Percentiles rank a stretch among this genome's conserved stretches.
Evolutionary conservation across 2,888 invertebrate species (phyloP).

Genomic region (Pristionchus exspectatus): DNA sequence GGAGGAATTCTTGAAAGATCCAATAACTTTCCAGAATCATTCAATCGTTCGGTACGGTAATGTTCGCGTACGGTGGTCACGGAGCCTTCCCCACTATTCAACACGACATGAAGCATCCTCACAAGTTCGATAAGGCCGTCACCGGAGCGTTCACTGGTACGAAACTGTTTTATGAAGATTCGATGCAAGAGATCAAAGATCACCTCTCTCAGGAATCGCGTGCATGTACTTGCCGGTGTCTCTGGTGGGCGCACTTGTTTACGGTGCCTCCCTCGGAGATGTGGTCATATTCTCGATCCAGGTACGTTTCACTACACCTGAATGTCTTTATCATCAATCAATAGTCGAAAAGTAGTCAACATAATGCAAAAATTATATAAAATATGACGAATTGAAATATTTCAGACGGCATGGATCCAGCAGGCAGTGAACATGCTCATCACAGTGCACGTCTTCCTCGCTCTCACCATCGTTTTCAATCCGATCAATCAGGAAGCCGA

Average conservation of each 20-base stretch:
- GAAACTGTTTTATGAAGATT: background rate
- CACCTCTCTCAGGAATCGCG: background rate
- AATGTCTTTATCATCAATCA: background rate
- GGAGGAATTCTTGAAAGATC: no score
- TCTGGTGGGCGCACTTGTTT: conserved; percentile 68
- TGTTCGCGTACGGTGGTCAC: conserved; percentile 77
- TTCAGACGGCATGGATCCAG: conserved; percentile 44
- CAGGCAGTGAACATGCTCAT: conserved; percentile 46
- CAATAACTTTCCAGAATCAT: conserved; percentile 64
- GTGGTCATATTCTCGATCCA: conserved; percentile 74
- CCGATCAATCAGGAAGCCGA: conserved; percentile 52
- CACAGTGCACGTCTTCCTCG: conserved; percentile 49
- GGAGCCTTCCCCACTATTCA: conserved; percentile 88
- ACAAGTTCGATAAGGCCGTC: conserved; percentile 86
- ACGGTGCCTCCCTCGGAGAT: conserved; percentile 72
- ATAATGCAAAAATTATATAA: no score
- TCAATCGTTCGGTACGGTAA: conserved; percentile 75
- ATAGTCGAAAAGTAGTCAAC: no score
- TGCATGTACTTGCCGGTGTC: conserved; percentile 73
- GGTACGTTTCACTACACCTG: conserved; percentile 46
- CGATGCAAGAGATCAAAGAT: background rate
- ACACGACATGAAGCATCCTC: conserved; percentile 90
- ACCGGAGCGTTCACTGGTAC: conserved; percentile 70
- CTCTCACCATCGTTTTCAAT: conserved; percentile 52
- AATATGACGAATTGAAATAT: background rate